A percentile compares a stretch with the other conserved stretches of the same genome.
phyloP scores from a whole-genome alignment of 2,797 vertebrate genomes.

The Neostethus bicornis region DNA sequence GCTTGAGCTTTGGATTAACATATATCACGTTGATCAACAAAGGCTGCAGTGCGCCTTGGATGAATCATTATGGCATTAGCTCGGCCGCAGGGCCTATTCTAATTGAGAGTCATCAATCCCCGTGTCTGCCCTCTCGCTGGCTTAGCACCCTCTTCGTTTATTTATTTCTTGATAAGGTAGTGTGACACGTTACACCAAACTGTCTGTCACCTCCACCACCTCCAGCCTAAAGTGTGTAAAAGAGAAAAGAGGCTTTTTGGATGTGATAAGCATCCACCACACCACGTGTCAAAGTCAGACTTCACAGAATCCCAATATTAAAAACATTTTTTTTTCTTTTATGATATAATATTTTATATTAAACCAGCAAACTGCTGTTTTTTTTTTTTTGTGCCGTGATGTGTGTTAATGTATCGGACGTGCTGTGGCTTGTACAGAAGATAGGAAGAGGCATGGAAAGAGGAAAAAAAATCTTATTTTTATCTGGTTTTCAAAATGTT shows the following conservation, averaged over 20 bases:
- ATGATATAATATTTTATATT: slow-evolving; percentile 5
- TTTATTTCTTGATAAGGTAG: slow-evolving; percentile 52
- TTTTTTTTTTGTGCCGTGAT: background rate
- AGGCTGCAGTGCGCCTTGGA: slow-evolving; percentile 51
- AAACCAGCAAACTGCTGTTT: background rate
- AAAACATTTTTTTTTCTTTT: slow-evolving; percentile 1
- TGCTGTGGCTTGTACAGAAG: background rate
- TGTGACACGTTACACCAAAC: slow-evolving; percentile 47
- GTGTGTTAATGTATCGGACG: background rate
- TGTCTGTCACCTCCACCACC: slow-evolving; percentile 51
- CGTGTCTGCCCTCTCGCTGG: slow-evolving; percentile 55
- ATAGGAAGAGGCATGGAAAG: background rate
- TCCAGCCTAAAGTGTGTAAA: slow-evolving; percentile 46
- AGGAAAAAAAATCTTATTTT: background rate
- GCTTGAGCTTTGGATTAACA: slow-evolving; percentile 66
- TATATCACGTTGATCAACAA: slow-evolving; percentile 74
- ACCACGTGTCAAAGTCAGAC: slow-evolving; percentile 11
- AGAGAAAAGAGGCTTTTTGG: slow-evolving; percentile 22
- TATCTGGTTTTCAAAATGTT: background rate
- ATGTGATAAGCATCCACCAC: slow-evolving; percentile 18
- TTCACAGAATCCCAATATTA: slow-evolving; percentile 6
- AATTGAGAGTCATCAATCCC: slow-evolving; percentile 73
- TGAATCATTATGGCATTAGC: slow-evolving; percentile 74
- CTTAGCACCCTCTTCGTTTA: slow-evolving; percentile 39
- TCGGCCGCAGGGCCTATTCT: slow-evolving; percentile 60